Conservation (phyloP, 2,888 invertebrate species). For the Bedellia somnulentella region DNA sequence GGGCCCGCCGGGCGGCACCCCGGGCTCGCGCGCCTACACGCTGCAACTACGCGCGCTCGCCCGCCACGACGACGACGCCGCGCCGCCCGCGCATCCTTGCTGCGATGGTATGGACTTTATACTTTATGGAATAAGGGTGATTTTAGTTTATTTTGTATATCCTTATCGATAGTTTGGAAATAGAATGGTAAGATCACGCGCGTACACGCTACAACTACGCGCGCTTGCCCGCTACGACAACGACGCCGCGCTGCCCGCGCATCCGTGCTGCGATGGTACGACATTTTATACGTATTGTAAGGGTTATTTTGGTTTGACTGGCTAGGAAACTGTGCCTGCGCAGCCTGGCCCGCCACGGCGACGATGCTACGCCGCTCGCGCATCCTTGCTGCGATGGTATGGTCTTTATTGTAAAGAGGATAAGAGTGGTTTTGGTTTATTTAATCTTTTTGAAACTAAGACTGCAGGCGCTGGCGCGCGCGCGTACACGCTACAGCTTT, state of each 20-base stretch:
- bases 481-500: slow-evolving; percentile 45
- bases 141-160: too few relatives aligned
- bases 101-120: slow-evolving; percentile 28
- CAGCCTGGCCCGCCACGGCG: slow-evolving; percentile 45
- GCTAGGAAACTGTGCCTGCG: too few relatives aligned
- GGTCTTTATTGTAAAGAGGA: too few relatives aligned
- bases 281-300: too few relatives aligned
- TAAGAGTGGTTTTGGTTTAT: too few relatives aligned
- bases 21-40: slow-evolving; percentile 43
- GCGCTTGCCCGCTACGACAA: slow-evolving; percentile 47
- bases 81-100: slow-evolving; percentile 35
- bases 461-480: slow-evolving; percentile 34
- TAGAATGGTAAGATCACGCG: too few relatives aligned
- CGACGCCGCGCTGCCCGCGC: slow-evolving; percentile 43
- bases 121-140: too few relatives aligned
- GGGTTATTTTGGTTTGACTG: too few relatives aligned
- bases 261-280: slow-evolving; percentile 40
- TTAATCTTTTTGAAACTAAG: too few relatives aligned
- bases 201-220: slow-evolving; percentile 45
- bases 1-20: slow-evolving; percentile 26
- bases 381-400: slow-evolving; percentile 40
- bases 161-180: too few relatives aligned
- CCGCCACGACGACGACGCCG: slow-evolving; percentile 47
- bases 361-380: slow-evolving; percentile 45
- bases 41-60: slow-evolving; percentile 45